Evolutionary conservation across 2,797 vertebrate species (phyloP).

Genomic region (Bovichtus variegatus): DNA sequence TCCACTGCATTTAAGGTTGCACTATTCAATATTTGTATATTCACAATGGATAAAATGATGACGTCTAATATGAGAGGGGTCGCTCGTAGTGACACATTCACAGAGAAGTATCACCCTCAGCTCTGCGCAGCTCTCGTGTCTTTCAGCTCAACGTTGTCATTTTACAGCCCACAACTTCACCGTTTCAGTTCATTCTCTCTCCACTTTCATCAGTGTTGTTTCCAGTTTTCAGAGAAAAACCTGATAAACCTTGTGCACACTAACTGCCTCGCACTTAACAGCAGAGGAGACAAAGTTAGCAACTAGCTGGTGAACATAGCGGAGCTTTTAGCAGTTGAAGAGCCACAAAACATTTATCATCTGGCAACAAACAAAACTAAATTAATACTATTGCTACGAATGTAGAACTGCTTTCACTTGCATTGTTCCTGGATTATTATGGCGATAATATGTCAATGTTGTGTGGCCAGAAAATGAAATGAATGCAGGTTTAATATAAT

Average conservation of each 20-base stretch:
- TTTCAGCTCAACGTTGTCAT: background rate
- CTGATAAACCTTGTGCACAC: background rate
- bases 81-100: background rate
- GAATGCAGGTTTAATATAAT: background rate
- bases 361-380: no score
- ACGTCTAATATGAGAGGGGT: background rate
- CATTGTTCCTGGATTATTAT: background rate
- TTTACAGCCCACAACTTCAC: no score
- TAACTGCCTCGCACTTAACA: background rate
- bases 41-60: background rate
- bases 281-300: background rate
- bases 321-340: no score
- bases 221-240: background rate
- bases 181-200: background rate
- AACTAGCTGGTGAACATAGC: background rate
- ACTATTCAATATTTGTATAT: background rate
- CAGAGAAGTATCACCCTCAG: background rate
- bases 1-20: background rate
- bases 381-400: no score
- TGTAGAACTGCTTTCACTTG: no score
- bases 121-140: no score
- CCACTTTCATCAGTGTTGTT: background rate
- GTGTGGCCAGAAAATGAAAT: background rate
- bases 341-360: no score
- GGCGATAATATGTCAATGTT: background rate